Base-by-base conservation (phyloP, 2,113 vertebrate genomes). In the Aspiorhynchus laticeps region DNA sequence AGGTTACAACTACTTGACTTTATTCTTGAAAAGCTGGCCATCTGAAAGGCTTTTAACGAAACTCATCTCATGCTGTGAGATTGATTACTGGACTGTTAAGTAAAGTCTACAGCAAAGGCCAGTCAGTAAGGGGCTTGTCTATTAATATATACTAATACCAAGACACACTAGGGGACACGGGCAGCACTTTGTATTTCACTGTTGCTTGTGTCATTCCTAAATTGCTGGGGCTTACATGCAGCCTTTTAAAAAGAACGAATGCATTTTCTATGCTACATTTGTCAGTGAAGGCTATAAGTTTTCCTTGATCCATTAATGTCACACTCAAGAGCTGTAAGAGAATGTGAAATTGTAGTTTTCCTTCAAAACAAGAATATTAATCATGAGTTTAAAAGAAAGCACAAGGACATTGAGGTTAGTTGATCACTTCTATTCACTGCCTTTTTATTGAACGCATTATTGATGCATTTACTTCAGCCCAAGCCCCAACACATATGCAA, bases 141-240 rank as follows among this genome's bases (percentile, higher is more conserved):
- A 83, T 86, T 87, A 67, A 31, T 83, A 56, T 89, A 19, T 80
- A 36, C 73, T 65, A 83, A 77, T 43, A 80, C 61, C 48, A 74
- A 83, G 87, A 76, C 84, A 53, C 79, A 63, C 41, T 74, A 53
- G 63, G 79, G 63, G 24, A 82, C 83, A 71, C 17, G 53, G 51
- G 51, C 41, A 48, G 26, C 2, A 0, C 86, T 82, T 76, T 76
- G 48, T 83, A 15, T 21, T 71, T 83, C 21, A 51, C 48, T 56
- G 51, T 36, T 77, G 61, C 26, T 33, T 21, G 9, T 63, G 38
- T 80, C 41, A 43, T n/a, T 86, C 43, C 63, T 41, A 67, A 21
- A 74, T 51, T 8, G 5, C 69, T 11, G 24, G 21, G 69, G 69
- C 81, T 84, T 65, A 53, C 56, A 71, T 73, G 71, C 78, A 67